phyloP scores from a whole-genome alignment of 2,113 vertebrate genomes.

The Neolamprologus toae region DNA sequence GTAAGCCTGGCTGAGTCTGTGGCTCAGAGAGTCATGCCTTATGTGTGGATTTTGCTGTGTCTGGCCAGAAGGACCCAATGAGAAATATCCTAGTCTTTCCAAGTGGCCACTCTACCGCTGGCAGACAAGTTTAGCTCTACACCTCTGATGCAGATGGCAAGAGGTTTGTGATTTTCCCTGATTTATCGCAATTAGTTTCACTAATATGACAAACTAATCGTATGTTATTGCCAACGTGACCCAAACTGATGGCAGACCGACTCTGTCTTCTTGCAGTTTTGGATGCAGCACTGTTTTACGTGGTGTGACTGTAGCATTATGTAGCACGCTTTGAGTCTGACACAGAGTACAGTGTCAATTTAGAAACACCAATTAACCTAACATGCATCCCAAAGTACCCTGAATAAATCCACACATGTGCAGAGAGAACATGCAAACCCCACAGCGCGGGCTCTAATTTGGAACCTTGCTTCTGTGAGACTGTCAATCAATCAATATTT shows the following conservation, averaged over 20 bases:
- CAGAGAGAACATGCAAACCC: background rate
- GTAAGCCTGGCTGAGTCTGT: background rate
- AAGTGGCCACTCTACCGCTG: background rate
- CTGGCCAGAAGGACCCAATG: background rate
- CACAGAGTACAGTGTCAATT: background rate
- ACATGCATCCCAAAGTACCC: background rate
- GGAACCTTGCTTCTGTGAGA: background rate
- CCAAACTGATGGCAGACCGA: background rate
- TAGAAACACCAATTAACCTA: background rate
- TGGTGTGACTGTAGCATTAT: background rate
- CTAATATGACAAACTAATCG: background rate
- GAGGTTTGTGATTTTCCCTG: background rate
- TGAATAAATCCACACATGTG: background rate
- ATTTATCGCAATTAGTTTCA: background rate
- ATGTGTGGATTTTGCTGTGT: background rate
- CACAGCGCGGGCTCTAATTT: background rate
- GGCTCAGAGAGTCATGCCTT: background rate
- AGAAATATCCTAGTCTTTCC: background rate
- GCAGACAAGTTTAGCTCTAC: background rate
- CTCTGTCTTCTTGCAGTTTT: background rate
- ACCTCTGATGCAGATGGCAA: background rate
- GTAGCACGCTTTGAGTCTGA: background rate
- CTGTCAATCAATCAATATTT: background rate
- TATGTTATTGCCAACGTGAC: background rate
- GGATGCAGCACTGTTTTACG: background rate